Evolutionary conservation across 2,797 vertebrate genomes (phyloP), one percentile per base, ranked within the genome.

Genomic region (Catharus ustulatus): DNA sequence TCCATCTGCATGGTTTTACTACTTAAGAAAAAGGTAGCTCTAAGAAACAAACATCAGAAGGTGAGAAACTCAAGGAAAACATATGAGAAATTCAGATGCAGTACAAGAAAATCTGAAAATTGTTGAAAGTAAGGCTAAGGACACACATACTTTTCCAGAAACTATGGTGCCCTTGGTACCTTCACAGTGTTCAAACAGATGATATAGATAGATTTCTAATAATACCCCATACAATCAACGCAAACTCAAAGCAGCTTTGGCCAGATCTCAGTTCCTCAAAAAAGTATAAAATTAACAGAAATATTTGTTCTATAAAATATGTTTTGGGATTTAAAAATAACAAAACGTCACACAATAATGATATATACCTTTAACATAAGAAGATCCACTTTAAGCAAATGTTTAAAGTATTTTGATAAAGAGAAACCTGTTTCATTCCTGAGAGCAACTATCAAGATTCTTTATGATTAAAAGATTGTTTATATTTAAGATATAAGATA

Each of bases 11-110:
- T 18, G 5, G 72, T 93, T 97, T 93, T 72, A 84, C 76, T 91
- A 49, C 91, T 94, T 81, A 79, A 79, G 79, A 51, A 96, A 95
- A 94, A 96, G 96, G 93, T 94, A 96, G 45, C 59, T 94, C 71
- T 74, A 76, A 71, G 89, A 95, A 94, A 84, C 78, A 97, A 96
- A 90, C 63, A 96, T 94, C 83, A 95, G 91, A 95, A 94, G 80
- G 85, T 93, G 92, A 94, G 82, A 96, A 94, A 95, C 49, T 40
- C 75, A 90, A 67, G 86, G 57, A 93, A 93, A 91, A 92, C 42
- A 58, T 46, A 73, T 43, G 36, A 89, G 27, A 80, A 77, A 81
- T 48, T 86, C 51, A 86, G 36, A 78, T 0, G 1, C 5, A 26
- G 38, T 38, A 75, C 4, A 88, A 84, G 46, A 86, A 89, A 92